Conservation (phyloP, 2,113 vertebrate genomes). For the Cyanoramphus novaezelandiae region DNA sequence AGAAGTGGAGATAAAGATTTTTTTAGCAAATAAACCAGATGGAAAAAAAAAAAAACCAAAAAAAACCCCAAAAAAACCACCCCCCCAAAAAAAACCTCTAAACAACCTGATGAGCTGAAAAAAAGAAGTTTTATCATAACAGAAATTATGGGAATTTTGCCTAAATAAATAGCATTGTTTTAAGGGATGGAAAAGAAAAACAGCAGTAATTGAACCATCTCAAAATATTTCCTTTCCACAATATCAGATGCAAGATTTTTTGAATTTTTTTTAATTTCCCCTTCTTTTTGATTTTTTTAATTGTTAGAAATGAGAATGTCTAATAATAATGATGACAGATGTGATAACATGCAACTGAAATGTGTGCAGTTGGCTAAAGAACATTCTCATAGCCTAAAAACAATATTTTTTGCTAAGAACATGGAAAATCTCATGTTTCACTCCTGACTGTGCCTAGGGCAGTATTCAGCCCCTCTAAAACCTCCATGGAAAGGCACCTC, state of each 20-base stretch:
- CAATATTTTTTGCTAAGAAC: neutral
- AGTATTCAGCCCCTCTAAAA: neutral
- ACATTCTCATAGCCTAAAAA: neutral
- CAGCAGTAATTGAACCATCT: neutral
- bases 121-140: neutral
- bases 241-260: neutral
- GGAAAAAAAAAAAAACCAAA: neutral
- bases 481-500: neutral
- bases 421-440: neutral
- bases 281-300: neutral
- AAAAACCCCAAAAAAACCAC: neutral
- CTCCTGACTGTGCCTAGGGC: neutral
- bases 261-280: neutral
- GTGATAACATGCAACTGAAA: neutral
- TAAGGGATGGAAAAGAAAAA: neutral
- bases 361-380: neutral
- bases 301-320: neutral
- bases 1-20: neutral
- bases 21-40: neutral
- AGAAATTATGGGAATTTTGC: neutral
- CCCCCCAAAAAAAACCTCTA: neutral
- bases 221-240: neutral
- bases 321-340: neutral
- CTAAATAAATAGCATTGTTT: neutral
- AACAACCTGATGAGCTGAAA: neutral